Evolutionary conservation across 2,797 vertebrate species (phyloP), one percentile per base, ranked within the genome.

Genomic region (Graptemys geographica): DNA sequence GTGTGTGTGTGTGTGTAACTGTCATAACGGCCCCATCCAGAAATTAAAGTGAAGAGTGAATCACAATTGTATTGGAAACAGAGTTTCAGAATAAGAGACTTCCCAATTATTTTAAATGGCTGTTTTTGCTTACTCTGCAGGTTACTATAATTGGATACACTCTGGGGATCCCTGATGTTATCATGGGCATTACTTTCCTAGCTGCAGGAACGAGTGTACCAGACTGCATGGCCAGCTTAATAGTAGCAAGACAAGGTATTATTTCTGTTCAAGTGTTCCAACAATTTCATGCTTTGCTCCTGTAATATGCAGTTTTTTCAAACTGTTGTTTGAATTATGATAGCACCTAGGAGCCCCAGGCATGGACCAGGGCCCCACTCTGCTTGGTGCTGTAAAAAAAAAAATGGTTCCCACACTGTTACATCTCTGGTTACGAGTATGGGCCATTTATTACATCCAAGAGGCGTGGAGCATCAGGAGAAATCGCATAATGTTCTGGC

Each of bases 151-250:
- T 99, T 25, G 99, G 99, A 88, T 99, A 99, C 97, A 99, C 99
- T 8, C 98, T 99, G 62, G 99, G 99, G 93, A 99, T 99, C 95
- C 99, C 99, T 0, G 99, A 99, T 49, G 99, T 99, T 95, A 99
- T 99, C 98, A 99, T 99, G 99, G 99, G 99, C 90, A 99, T 99
- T 97, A 99, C 99, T 65, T 99, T 99, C 98, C 98, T 99, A 97
- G 99, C 99, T 10, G 99, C 99, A 1, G 99, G 99, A 97, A 99
- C 99, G 37, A 99, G 99, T 0, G 99, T 99, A 62, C 99, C 99
- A 37, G 99, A 99, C 98, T 99, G 99, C 98, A 99, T 99, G 97
- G 99, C 99, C 97, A 99, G 99, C 95, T 98, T 99, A 90, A 99
- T 99, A 28, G 99, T 99, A 95, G 99, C 99, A 49, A 99, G 99